phyloP scores from a whole-genome alignment of 1,140 invertebrate species.

The Nixonia krombeini region DNA sequence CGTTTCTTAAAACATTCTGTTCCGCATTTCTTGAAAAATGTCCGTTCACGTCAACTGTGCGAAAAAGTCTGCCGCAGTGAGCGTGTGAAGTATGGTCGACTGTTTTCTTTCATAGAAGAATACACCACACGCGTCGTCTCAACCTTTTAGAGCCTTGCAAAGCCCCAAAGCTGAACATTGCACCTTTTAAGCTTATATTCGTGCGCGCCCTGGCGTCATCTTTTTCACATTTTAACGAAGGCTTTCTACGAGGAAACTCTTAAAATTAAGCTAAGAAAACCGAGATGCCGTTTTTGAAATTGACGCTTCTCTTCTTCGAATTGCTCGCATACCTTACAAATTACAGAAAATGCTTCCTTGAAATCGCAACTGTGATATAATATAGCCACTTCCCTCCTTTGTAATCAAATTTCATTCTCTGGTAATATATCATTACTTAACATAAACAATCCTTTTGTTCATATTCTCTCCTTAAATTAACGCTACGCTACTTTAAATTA shows the following conservation, averaged over 20 bases:
- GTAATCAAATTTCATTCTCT: no score
- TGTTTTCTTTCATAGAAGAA: neutral
- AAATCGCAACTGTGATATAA: neutral
- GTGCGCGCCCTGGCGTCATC: neutral
- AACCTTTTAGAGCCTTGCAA: neutral
- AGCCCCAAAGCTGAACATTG: conserved; percentile 3
- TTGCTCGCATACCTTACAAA: neutral
- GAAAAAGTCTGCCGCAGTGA: no score
- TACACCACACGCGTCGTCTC: neutral
- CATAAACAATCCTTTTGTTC: no score
- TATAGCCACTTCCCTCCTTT: neutral
- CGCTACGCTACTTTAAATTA: no score
- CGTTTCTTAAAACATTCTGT: no score
- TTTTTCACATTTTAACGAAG: conserved; percentile 9
- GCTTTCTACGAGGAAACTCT: conserved; percentile 8
- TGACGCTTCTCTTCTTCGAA: neutral
- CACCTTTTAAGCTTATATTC: conserved; percentile 5
- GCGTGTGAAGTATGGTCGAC: no score
- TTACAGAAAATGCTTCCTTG: conserved; percentile 8
- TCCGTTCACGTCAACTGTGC: no score
- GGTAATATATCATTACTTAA: no score
- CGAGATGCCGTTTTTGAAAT: conserved; percentile 7
- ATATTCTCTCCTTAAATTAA: no score
- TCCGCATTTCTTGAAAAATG: no score
- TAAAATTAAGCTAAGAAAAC: conserved; percentile 4